Evolutionary conservation across 2,797 vertebrate species (phyloP), one percentile per base, ranked within the genome.

Genomic region (Alca torda): DNA sequence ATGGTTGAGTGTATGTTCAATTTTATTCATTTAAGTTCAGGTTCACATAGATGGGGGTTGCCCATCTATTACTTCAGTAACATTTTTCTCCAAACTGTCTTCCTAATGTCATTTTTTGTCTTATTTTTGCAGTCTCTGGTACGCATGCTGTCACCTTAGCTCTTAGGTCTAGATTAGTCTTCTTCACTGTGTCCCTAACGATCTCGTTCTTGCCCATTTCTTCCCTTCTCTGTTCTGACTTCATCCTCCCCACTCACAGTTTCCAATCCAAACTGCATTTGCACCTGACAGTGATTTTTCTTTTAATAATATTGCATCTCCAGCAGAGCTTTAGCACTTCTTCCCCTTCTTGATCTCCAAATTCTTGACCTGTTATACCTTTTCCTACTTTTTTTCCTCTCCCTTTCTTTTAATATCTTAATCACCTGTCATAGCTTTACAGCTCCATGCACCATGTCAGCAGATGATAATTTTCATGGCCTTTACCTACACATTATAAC

Each of bases 231-330:
- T 84, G 15, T 61, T 89, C 80, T 89, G 39, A 53, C 46, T 59
- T 90, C 67, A 51, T 73, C 45, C 56, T 93, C 84, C 56, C 18
- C 43, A 43, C 69, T 89, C 35, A 67, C 26, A 81, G 39, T 80
- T 93, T 64, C 53, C 45, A 87, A 25, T 92, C 81, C 68, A 93
- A 74, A 72, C 61, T 61, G 25, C 37, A 23, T 90, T 93, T 92
- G 89, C 88, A 87, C 56, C 84, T 77, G 81, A 87, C 90, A 92
- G 63, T 93, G 24, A 31, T 72, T 89, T 63, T 85, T 68, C 69
- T 85, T 87, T 64, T 90, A 89, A 78, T 79, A 81, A 78, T 78
- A 23, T 12, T 77, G 84, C 60, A 70, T 87, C 68, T 76, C 26
- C 75, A 87, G 72, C 50, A 92, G 59, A 85, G 33, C 48, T 87